phyloP scores from a whole-genome alignment of 2,113 vertebrate species.

The Scortum barcoo region DNA sequence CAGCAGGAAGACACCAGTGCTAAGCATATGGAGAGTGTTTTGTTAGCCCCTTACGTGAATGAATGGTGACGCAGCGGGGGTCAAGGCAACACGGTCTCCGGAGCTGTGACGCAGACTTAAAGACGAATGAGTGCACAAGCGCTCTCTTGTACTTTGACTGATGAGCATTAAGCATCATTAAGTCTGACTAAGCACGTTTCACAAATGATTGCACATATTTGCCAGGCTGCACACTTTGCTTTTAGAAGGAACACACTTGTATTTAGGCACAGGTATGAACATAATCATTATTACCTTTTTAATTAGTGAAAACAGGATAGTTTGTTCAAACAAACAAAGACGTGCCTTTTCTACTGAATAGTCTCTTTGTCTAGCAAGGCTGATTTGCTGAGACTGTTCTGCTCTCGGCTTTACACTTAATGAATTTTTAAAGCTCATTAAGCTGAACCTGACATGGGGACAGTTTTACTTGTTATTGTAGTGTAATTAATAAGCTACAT shows the following conservation, averaged over 20 bases:
- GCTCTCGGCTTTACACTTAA: constrained; percentile 14
- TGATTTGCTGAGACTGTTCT: constrained; percentile 23
- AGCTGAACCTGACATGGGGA: constrained; percentile 17
- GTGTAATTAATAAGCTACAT: constrained; percentile 34
- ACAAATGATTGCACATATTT: not conserved
- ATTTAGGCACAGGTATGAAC: not conserved
- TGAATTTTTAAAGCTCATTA: constrained; percentile 44
- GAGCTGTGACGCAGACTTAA: constrained; percentile 15
- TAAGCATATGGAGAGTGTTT: constrained; percentile 68
- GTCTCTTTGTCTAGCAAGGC: constrained; percentile 10
- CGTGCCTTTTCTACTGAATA: not conserved
- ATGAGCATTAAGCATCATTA: constrained; percentile 29
- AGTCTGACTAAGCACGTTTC: constrained; percentile 6
- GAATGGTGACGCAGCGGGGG: not conserved
- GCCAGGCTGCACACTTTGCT: not conserved
- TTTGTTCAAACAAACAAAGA: not conserved
- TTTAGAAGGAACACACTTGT: not conserved
- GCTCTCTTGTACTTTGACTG: constrained; percentile 3
- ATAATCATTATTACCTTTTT: constrained; percentile 9
- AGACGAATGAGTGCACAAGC: not conserved
- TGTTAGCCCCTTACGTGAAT: constrained; percentile 42
- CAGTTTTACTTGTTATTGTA: constrained; percentile 18
- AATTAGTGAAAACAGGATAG: constrained; percentile 13
- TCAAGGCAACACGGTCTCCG: constrained; percentile 5
- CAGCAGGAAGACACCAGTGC: constrained; percentile 35